phyloP scores from a whole-genome alignment of 1,140 invertebrate genomes.

The Drosophila obscura region DNA sequence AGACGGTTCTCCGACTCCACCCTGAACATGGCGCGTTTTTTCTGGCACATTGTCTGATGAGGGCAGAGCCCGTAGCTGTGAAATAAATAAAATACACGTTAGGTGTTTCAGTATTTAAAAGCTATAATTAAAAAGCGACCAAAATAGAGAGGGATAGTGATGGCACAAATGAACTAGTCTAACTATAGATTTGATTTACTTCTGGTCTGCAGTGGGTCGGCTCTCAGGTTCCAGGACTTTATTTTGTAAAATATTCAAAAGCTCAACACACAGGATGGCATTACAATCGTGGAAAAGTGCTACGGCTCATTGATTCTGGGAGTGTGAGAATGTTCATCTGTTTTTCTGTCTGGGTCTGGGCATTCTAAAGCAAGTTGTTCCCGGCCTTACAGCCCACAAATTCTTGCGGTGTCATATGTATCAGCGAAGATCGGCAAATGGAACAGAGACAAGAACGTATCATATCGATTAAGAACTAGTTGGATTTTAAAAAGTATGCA shows the following conservation, averaged over 20 bases:
- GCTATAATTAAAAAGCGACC: conserved; percentile 82
- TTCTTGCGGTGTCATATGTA: no score
- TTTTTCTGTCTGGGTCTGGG: no score
- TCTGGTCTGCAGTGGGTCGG: conserved; percentile 28
- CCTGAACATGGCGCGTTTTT: conserved; percentile 66
- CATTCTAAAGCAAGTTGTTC: no score
- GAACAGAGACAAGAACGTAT: no score
- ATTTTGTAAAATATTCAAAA: conserved; percentile 76
- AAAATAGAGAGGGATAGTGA: conserved; percentile 40
- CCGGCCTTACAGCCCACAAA: no score
- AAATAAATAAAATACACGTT: conserved; percentile 82
- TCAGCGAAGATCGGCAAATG: no score
- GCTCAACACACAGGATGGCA: conserved; percentile 76
- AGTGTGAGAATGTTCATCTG: no score
- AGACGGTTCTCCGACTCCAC: background rate
- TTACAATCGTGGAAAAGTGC: conserved; percentile 71
- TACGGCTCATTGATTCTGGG: conserved; percentile 15
- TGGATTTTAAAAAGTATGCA: no score
- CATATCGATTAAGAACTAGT: conserved; percentile 8
- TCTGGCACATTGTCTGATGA: conserved; percentile 79
- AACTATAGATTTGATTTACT: conserved; percentile 50
- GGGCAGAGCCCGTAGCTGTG: conserved; percentile 68
- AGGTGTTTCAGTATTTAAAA: conserved; percentile 74
- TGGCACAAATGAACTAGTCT: conserved; percentile 53
- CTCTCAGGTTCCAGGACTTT: conserved; percentile 37